A percentile compares a stretch with the other conserved stretches of the same genome.
Evolutionary conservation across 2,797 vertebrate genomes (phyloP).

Genomic region (Zenarchopterus dispar): DNA sequence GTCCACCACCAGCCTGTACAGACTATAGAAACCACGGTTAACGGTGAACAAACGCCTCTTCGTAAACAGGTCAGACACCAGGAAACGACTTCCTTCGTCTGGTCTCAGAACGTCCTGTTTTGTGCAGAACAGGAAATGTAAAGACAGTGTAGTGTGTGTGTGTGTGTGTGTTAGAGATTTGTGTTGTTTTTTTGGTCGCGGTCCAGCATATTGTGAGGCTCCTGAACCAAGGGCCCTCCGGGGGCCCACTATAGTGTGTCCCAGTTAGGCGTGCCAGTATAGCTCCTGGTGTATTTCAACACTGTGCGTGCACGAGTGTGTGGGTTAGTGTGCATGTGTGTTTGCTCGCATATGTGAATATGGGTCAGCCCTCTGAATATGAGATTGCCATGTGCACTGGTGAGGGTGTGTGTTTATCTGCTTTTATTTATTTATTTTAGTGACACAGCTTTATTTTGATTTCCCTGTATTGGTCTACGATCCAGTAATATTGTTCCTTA

Average conservation of each 20-base stretch:
- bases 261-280: slow-evolving; percentile 78
- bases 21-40: slow-evolving; percentile 5
- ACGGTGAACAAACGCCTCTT: slow-evolving; percentile 25
- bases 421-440: slow-evolving; percentile 41
- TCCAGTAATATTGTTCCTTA: slow-evolving; percentile 1
- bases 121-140: slow-evolving; percentile 26
- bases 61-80: slow-evolving; percentile 44
- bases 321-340: slow-evolving; percentile 8
- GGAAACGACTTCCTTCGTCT: no score
- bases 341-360: slow-evolving; percentile 42
- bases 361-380: slow-evolving; percentile 66
- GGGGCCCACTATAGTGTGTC: slow-evolving; percentile 73
- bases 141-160: slow-evolving; percentile 36
- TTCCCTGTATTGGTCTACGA: slow-evolving; percentile 44
- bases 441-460: slow-evolving; percentile 62
- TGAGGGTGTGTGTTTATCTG: slow-evolving; percentile 19
- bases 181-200: slow-evolving; percentile 46
- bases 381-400: slow-evolving; percentile 19
- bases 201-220: slow-evolving; percentile 67
- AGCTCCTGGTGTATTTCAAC: slow-evolving; percentile 70
- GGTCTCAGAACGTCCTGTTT: slow-evolving; percentile 13
- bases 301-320: slow-evolving; percentile 24
- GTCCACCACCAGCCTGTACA: slow-evolving; percentile 2
- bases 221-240: slow-evolving; percentile 66
- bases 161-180: slow-evolving; percentile 20